Conservation (phyloP, 2,888 invertebrate species). For the Scrobipalpa atriplicella region DNA sequence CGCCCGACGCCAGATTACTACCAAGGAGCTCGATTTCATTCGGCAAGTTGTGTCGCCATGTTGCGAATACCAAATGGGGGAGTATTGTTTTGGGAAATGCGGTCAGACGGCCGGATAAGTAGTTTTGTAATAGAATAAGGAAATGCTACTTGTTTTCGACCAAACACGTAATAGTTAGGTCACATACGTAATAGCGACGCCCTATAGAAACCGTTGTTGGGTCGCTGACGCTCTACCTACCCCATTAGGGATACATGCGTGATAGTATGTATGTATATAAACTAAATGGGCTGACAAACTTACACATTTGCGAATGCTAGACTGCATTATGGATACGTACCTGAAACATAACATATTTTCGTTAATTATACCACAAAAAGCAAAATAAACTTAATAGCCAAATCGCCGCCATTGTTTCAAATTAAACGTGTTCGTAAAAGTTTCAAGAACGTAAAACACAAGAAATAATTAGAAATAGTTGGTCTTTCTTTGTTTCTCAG, state of each 20-base stretch:
- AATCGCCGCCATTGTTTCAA: too few relatives aligned
- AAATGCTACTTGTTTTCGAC: background rate
- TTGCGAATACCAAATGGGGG: background rate
- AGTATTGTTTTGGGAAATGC: conserved; percentile 5
- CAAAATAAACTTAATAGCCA: background rate
- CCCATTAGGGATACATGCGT: too few relatives aligned
- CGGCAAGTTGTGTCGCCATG: background rate
- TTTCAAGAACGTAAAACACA: too few relatives aligned
- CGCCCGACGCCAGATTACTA: conserved; percentile 1
- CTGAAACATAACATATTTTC: background rate
- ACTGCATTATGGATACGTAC: background rate
- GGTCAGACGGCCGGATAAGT: background rate
- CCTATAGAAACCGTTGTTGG: too few relatives aligned
- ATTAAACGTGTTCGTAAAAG: too few relatives aligned
- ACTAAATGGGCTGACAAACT: too few relatives aligned
- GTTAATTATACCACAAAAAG: background rate
- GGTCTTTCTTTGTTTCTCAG: too few relatives aligned
- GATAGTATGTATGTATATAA: too few relatives aligned
- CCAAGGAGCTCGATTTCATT: background rate
- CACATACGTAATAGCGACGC: too few relatives aligned
- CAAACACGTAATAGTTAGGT: background rate
- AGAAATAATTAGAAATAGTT: too few relatives aligned
- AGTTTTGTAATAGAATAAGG: background rate
- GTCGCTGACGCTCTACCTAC: too few relatives aligned
- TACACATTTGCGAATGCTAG: too few relatives aligned